Base-by-base conservation (phyloP, 2,113 vertebrate genomes). In the Elephas maximus region DNA sequence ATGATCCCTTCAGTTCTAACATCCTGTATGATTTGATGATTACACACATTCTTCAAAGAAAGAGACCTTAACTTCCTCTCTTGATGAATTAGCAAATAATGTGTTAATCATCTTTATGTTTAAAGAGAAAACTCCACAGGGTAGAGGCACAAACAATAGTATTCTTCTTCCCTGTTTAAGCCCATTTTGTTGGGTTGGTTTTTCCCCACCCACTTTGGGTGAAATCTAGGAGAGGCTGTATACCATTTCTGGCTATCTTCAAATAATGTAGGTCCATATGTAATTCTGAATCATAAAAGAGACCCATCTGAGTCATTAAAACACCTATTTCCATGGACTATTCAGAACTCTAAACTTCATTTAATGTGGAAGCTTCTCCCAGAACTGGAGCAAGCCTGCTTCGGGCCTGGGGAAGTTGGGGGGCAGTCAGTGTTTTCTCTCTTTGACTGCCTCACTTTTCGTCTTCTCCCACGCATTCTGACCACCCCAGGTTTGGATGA, bases 71-170 rank as follows among this genome's bases (percentile, higher is more conserved):
- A 12, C 28, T n/a, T 23, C 30, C 77, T 45, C 21, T 26, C 44
- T 17, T 48, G 33, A 48, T 28, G 11, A 15, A 9, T 23, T 57
- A 37, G 8, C 11, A 69, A 18, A 26, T 14, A 1, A 3, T 62
- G 26, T 30, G 26, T 33, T 12, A 1, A 14, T 24, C 30, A n/a
- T 44, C 41, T 62, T 86, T 81, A 4, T 73, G 7, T 33, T 57
- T 60, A 44, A 69, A 80, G 65, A 37, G 44, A 48, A 44, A n/a
- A 28, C 23, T 84, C 33, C 37, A 30, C 15, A 33, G 9, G 11
- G 5, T 8, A 1, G 45, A 45, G 44, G 8, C n/a, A 4, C 20
- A 15, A n/a, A 24, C 2, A 6, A 11, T 37, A 8, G 26, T 8
- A 8, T 57, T 63, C 57, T 60, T 81, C 33, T 24, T 51, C 15